These are phyloP conservation scores for Tinea semifulvella DNA, from an alignment of 2,888 invertebrate genomes.

Conservation along the genomic window DNA sequence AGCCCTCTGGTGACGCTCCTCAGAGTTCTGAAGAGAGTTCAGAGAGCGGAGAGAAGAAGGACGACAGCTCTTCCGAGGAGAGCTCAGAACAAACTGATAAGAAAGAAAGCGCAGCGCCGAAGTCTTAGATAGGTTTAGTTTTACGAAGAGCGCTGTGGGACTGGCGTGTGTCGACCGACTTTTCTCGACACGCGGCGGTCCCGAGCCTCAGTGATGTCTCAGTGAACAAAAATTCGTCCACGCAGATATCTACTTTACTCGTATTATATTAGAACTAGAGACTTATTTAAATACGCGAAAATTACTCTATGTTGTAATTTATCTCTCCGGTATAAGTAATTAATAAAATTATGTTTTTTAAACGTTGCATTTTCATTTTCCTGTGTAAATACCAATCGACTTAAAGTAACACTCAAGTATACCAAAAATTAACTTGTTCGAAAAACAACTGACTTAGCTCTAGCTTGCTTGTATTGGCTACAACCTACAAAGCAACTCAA, in stretches of 20 bases:
- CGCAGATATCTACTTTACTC: conserved; percentile 33
- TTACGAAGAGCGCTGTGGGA: conserved; percentile 34
- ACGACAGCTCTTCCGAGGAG: conserved; percentile 35
- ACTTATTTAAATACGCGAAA: conserved; percentile 57
- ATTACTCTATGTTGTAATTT: conserved; percentile 59
- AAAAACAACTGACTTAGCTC: too few species aligned
- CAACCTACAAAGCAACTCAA: too few species aligned
- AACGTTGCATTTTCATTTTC: conserved; percentile 27
- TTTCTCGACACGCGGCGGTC: conserved; percentile 55
- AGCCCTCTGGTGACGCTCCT: conserved; percentile 28
- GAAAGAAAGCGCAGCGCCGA: conserved; percentile 19
- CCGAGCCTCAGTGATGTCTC: conserved; percentile 24
- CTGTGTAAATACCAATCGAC: neutral
- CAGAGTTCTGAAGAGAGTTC: conserved; percentile 37
- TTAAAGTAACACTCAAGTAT: too few species aligned
- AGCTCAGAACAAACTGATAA: conserved; percentile 25
- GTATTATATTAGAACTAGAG: conserved; percentile 44
- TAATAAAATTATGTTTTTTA: conserved; percentile 59
- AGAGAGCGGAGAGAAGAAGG: conserved; percentile 30
- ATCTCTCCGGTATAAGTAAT: conserved; percentile 46
- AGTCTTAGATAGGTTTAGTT: conserved; percentile 17
- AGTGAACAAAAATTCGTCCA: conserved; percentile 23
- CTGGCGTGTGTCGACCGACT: conserved; percentile 56
- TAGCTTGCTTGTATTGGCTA: too few species aligned
- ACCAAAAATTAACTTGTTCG: too few species aligned